phyloP scores from a whole-genome alignment of 2,797 vertebrate genomes.

The Anniella stebbinsi region DNA sequence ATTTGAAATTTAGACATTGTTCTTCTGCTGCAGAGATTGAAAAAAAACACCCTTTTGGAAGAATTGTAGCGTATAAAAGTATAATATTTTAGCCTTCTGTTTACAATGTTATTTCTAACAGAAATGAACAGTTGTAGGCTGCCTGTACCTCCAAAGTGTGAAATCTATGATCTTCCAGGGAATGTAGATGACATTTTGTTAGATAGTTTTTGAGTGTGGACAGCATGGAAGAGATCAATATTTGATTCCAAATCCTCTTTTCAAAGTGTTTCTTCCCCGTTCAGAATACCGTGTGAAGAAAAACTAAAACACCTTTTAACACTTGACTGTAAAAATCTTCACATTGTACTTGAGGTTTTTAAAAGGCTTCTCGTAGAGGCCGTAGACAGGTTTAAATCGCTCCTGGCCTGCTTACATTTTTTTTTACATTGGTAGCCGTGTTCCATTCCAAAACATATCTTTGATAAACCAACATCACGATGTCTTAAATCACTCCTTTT shows the following conservation, averaged over 20 bases:
- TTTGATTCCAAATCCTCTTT: constrained; percentile 9
- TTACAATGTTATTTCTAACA: not conserved
- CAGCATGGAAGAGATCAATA: not conserved
- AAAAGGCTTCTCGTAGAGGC: not conserved
- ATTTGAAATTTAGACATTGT: not conserved
- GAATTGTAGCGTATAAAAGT: not conserved
- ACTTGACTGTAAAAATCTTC: constrained; percentile 6
- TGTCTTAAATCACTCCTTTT: not conserved
- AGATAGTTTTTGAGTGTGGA: not conserved
- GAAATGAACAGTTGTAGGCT: too few relatives aligned
- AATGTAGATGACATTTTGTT: not conserved
- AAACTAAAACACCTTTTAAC: constrained; percentile 22
- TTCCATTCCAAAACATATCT: constrained; percentile 31
- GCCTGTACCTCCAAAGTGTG: accelerated
- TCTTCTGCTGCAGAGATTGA: not conserved
- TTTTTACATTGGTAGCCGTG: constrained; percentile 26
- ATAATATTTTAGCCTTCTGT: not conserved
- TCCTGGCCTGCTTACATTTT: not conserved
- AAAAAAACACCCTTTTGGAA: not conserved
- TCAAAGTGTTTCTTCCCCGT: not conserved
- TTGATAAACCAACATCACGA: constrained; percentile 34
- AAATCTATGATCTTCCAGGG: not conserved
- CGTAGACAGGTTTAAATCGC: not conserved
- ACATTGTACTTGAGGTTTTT: not conserved
- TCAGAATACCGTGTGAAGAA: constrained; percentile 2